A percentile compares a stretch with the other conserved stretches of the same genome.
These are phyloP conservation scores for Nyctibius bracteatus DNA, from an alignment of 2,113 vertebrate species.

Conservation along the genomic window DNA sequence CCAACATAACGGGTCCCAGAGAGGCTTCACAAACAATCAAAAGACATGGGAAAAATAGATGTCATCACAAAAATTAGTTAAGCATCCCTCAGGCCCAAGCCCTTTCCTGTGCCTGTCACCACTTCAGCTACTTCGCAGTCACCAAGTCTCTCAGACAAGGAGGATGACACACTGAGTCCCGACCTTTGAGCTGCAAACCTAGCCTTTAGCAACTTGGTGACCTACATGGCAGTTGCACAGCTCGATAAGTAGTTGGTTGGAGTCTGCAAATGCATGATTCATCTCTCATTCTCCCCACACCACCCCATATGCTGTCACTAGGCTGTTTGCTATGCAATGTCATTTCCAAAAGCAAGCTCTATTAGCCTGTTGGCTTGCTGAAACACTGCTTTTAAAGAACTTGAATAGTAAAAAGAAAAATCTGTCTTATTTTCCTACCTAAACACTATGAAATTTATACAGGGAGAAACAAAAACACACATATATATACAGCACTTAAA, in stretches of 20 bases:
- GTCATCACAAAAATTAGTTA: not conserved
- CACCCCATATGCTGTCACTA: not conserved
- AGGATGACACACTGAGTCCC: not conserved
- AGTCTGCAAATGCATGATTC: not conserved
- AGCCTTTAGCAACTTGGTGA: slow-evolving; percentile 34
- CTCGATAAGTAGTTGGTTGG: not conserved
- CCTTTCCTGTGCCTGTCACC: not conserved
- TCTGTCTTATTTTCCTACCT: not conserved
- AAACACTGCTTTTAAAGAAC: not conserved
- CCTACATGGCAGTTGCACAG: slow-evolving; percentile 35
- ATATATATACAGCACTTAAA: not conserved
- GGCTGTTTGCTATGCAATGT: not conserved
- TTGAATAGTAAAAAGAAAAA: not conserved
- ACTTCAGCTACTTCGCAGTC: not conserved
- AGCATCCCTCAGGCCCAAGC: accelerated
- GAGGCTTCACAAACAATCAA: not conserved
- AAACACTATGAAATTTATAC: not conserved
- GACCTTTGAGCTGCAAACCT: slow-evolving; percentile 15
- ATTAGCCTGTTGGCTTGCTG: not conserved
- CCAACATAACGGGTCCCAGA: not conserved
- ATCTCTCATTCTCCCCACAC: not conserved
- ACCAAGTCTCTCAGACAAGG: not conserved
- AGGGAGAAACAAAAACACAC: not conserved
- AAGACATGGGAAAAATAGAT: not conserved
- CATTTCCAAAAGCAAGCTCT: not conserved